These are phyloP conservation scores for Champsocephalus esox DNA, from an alignment of 2,797 vertebrate species.

Conservation along the genomic window DNA sequence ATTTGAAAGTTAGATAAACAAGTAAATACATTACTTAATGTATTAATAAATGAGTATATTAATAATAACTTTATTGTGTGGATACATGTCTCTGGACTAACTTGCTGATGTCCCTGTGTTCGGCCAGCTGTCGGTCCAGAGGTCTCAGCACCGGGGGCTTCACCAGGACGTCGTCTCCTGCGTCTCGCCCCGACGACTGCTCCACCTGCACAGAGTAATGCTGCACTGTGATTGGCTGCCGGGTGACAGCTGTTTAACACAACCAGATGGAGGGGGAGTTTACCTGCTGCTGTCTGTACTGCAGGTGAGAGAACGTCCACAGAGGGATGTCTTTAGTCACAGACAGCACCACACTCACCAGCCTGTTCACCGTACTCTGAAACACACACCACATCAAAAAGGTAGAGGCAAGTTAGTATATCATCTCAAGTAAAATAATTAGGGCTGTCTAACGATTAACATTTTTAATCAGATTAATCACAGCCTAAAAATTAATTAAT, in stretches of 20 bases:
- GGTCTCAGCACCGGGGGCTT: constrained; percentile 80
- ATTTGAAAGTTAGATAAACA: no score
- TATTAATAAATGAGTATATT: no score
- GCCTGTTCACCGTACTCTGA: constrained; percentile 84
- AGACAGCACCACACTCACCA: constrained; percentile 80
- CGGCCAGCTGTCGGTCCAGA: constrained; percentile 84
- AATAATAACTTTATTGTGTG: no score
- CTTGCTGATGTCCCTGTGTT: constrained; percentile 89
- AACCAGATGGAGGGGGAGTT: not conserved
- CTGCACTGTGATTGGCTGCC: constrained; percentile 25
- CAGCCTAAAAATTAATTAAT: no score
- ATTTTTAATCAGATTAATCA: no score
- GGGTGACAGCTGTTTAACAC: not conserved
- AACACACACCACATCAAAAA: constrained; percentile 34
- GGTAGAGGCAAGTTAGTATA: no score
- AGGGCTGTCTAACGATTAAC: no score
- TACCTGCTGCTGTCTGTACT: constrained; percentile 87
- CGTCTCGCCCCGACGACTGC: constrained; percentile 78
- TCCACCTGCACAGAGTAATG: constrained; percentile 75
- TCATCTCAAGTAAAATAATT: no score
- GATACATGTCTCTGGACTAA: constrained; percentile 38
- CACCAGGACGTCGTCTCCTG: constrained; percentile 81
- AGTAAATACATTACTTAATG: no score
- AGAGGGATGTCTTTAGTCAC: constrained; percentile 84
- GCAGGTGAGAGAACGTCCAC: constrained; percentile 85